phyloP scores from a whole-genome alignment of 2,888 invertebrate species.

The Idaea biselata region DNA sequence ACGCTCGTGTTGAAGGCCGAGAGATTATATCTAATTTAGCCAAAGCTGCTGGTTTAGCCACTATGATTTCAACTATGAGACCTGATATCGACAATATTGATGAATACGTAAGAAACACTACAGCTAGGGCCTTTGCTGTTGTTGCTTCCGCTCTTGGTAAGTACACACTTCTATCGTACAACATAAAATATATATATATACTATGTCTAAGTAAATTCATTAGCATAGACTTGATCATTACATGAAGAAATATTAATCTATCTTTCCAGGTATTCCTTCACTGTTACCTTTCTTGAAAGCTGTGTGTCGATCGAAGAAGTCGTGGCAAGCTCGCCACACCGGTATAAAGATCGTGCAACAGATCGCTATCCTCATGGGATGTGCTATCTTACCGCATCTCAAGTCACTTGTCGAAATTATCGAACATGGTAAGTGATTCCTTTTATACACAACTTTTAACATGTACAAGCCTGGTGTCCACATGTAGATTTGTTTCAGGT shows the following conservation, averaged over 20 bases:
- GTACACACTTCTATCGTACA: constrained; percentile 7
- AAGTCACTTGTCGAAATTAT: constrained; percentile 99
- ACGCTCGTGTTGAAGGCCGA: constrained; percentile 99
- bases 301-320: constrained; percentile 99
- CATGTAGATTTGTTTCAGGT: too few relatives aligned
- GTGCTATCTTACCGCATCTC: constrained; percentile 98
- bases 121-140: constrained; percentile 99
- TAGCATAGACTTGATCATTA: background rate
- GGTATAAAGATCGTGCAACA: constrained; percentile 99
- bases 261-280: constrained; percentile 89
- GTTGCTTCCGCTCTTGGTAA: constrained; percentile 98
- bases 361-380: constrained; percentile 99
- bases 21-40: constrained; percentile 99
- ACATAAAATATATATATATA: too few relatives aligned
- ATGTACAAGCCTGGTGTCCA: background rate
- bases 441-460: constrained; percentile 1
- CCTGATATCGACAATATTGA: constrained; percentile 99
- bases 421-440: constrained; percentile 90
- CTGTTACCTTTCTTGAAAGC: constrained; percentile 98
- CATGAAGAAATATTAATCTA: constrained; percentile 4
- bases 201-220: too few relatives aligned
- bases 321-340: constrained; percentile 99
- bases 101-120: constrained; percentile 99
- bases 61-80: constrained; percentile 99
- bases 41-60: constrained; percentile 99